A percentile compares a stretch with the other conserved stretches of the same genome.
phyloP scores from a whole-genome alignment of 1,140 invertebrate genomes.

The Berghia stephanieae region DNA sequence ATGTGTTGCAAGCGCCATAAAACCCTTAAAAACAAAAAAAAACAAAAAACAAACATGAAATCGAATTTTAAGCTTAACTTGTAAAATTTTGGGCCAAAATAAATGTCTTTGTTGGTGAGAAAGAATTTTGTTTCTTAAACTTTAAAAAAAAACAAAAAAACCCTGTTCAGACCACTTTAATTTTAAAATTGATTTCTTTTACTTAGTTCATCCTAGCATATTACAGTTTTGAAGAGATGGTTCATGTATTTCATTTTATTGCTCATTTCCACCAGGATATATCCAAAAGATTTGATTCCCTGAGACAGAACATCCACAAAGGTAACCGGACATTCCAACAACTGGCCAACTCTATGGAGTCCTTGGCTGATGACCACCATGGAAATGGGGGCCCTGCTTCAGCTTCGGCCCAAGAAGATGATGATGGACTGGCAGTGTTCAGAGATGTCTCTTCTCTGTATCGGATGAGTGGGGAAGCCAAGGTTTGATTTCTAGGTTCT shows the following conservation, averaged over 20 bases:
- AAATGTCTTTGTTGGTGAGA: no score
- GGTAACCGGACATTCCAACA: background rate
- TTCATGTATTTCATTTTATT: background rate
- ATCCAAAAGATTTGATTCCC: constrained; percentile 44
- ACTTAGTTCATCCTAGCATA: no score
- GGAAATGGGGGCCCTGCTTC: background rate
- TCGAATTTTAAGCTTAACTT: no score
- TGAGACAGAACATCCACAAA: constrained; percentile 33
- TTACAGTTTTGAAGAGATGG: no score
- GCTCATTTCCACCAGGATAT: constrained; percentile 49
- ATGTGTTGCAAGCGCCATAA: no score
- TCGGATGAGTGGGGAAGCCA: constrained; percentile 53
- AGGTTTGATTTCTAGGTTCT: constrained; percentile 38
- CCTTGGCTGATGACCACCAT: background rate
- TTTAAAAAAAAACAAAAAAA: no score
- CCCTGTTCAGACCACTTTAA: no score
- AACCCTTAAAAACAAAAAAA: no score
- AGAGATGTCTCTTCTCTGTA: constrained; percentile 42
- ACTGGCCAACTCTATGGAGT: background rate
- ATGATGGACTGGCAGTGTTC: background rate
- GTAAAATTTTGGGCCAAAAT: no score
- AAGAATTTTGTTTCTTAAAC: no score
- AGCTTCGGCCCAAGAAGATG: background rate
- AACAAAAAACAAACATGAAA: no score
- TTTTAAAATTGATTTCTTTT: no score